Base-by-base conservation (phyloP, 2,113 vertebrate species). In the Piprites chloris region DNA sequence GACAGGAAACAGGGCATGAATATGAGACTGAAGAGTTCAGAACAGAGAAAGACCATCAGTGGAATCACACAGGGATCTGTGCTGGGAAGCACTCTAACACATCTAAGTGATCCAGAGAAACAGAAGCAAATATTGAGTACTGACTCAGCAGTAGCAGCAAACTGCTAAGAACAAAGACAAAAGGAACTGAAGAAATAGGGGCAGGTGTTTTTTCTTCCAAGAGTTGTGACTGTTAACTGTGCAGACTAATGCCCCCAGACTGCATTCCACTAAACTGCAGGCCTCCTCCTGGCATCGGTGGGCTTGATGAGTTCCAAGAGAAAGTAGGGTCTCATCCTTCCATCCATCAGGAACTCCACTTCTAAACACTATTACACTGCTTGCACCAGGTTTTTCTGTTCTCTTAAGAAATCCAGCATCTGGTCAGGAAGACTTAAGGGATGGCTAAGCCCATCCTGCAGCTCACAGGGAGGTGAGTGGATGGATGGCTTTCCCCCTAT, bases 1-100 rank as follows among this genome's bases (percentile, higher is more conserved):
- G 79, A 93, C 92, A 95, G 92, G 90, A 94, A 92, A 87, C 28
- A 76, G 11, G 62, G 78, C 21, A 85, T n/a, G 67, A 80, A 88
- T 16, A 1, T 21, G 66, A 59, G 53, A 82, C 50, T 81, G 33
- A 20, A 52, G 53, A 21, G 41, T 2, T 90, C 44, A 46, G 67
- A 90, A 61, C 0, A 5, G 41, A 81, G 65, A 71, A 75, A 41
- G 49, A 62, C 35, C 74, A 88, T 78, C 62, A 52, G 58, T 44
- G 53, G 41, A 66, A 65, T 37, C 63, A 63, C 27, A 44, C 26
- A 44, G 46, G 32, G n/a, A 77, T 46, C 56, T 37, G n/a, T 32
- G 58, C 44, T 79, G 77, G 56, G 39, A 75, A 85, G 52, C 39
- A 39, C 44, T 20, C 44, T 10, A 46, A 49, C 35, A 47, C 15